Evolutionary conservation across 1,140 invertebrate species (phyloP), one percentile per base, ranked within the genome.

Genomic region (Pseudomyrmex cubaensis): DNA sequence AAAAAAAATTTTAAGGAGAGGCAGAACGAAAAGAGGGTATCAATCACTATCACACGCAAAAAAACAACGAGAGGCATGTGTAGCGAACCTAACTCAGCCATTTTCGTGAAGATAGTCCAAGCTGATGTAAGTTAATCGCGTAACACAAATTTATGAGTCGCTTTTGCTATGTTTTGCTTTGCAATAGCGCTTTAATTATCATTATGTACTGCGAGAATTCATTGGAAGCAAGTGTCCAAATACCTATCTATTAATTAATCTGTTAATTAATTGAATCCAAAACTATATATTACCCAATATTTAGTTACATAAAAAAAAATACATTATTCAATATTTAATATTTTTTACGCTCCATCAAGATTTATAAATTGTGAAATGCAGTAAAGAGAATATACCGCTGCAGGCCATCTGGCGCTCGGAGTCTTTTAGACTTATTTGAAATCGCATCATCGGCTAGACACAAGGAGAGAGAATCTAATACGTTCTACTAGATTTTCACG

Each of bases 401-500:
- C 66, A 20, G 46, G 22, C 64, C 66, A 72, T 59, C 72, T 75
- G 48, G 44, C 70, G 13, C n/a, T 48, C 46, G 50, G 63, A 35
- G 25, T 22, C 9, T 63, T 56, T 66, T 46, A 13, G 52, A 88
- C 70, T 85, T 86, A 86, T 85, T 84, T 86, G 86, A 84, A 89
- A 89, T 88, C 69, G 57, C 56, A 86, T 88, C 87, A 61, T 57
- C 66, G 61, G 20, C 75, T 89, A 88, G 84, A 62, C 62, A 74
- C 35, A 35, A 35, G 35, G 17, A 57, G 35, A 88, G 87, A 35
- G 75, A 86, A 89, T 89, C 87, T 89, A 89, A 89, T 85, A 89
- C 69, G 59, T 20, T 77, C 85, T 85, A 64, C 85, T 89, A 89
- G 87, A 85, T 89, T 89, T 89, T 87, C 88, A 89, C 15, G 48